Conservation (phyloP, 2,888 invertebrate genomes). For the Coremacera marginata region DNA sequence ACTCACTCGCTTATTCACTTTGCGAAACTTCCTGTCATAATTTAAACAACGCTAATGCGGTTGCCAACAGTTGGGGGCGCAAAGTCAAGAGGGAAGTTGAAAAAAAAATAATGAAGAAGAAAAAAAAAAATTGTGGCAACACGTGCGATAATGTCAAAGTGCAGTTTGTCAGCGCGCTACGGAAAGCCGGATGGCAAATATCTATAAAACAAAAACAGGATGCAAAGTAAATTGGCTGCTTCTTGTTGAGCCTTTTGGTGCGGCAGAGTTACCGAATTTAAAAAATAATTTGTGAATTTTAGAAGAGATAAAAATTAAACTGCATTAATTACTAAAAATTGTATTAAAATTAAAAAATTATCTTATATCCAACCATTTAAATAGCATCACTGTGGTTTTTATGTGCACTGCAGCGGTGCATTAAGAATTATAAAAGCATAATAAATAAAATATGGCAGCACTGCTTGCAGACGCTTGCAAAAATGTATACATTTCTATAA, state of each 20-base stretch:
- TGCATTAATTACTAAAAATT: neutral
- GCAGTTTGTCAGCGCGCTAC: slow-evolving; percentile 27
- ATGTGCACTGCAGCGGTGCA: too few species aligned
- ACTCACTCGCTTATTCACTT: neutral
- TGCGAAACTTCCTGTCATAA: slow-evolving; percentile 8
- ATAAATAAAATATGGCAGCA: neutral
- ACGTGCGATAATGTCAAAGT: slow-evolving; percentile 34
- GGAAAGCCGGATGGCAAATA: slow-evolving; percentile 12
- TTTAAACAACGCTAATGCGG: slow-evolving; percentile 7
- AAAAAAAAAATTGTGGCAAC: neutral
- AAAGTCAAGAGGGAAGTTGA: neutral
- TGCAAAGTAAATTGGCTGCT: slow-evolving; percentile 28
- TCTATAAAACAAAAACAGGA: slow-evolving; percentile 29
- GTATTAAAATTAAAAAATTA: too few species aligned
- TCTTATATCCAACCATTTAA: too few species aligned
- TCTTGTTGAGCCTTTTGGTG: slow-evolving; percentile 1
- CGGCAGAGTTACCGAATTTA: neutral
- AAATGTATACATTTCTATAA: neutral
- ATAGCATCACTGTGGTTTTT: too few species aligned
- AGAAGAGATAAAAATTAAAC: neutral
- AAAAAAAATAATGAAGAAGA: neutral
- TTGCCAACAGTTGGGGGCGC: neutral
- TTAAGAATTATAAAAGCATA: too few species aligned
- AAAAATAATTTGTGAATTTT: neutral
- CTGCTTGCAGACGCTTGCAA: neutral